Conservation (phyloP, 2,113 vertebrate species). For the Microtus richardsoni region DNA sequence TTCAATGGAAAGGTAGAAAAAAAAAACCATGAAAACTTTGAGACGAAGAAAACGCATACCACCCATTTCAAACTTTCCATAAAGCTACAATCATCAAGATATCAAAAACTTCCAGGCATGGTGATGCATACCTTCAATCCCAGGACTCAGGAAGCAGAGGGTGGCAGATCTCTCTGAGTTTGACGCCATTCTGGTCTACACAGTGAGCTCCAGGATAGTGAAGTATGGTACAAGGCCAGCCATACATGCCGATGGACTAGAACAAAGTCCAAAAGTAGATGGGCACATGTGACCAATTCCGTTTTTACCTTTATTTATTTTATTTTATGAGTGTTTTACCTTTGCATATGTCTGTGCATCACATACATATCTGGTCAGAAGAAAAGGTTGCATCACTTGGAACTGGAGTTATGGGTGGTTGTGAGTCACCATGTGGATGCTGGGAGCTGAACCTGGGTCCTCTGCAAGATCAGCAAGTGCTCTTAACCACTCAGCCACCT, state of each 20-base stretch:
- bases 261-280: background rate
- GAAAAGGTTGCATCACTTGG: no score
- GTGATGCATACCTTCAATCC: no score
- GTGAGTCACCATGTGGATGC: background rate
- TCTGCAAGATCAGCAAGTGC: background rate
- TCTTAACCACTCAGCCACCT: background rate
- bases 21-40: background rate
- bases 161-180: no score
- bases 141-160: no score
- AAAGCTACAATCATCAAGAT: background rate
- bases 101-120: background rate
- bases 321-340: background rate
- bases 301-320: background rate
- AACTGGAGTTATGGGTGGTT: no score
- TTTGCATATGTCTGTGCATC: no score
- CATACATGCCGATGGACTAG: background rate
- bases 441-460: background rate
- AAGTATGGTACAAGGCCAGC: background rate
- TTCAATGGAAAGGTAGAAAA: background rate
- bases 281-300: background rate
- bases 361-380: no score
- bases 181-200: no score
- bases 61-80: constrained; percentile 1
- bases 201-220: background rate
- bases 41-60: background rate